Evolutionary conservation across 2,113 vertebrate genomes (phyloP).

Genomic region (Notarius quadriscutis): DNA sequence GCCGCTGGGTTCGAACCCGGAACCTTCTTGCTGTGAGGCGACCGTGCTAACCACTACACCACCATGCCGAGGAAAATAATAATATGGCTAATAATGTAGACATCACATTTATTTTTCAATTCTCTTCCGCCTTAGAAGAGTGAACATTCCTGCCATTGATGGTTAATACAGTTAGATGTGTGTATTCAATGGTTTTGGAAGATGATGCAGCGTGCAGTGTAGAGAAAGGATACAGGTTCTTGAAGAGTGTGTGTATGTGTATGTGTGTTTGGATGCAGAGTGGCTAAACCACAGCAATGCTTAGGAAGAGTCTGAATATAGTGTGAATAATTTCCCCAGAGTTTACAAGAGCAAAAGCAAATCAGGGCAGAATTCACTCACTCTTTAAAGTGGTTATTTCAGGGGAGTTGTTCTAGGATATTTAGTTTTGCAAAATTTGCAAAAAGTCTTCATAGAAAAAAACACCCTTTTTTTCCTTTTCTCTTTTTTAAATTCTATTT

Average conservation of each 20-base stretch:
- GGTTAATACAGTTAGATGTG: neutral
- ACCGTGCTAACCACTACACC: too few relatives aligned
- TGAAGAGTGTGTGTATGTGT: neutral
- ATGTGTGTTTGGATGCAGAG: neutral
- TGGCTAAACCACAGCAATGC: conserved; percentile 17
- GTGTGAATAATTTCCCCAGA: conserved; percentile 27
- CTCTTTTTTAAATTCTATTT: neutral
- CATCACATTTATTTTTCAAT: neutral
- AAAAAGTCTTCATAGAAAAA: neutral
- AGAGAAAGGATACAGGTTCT: neutral
- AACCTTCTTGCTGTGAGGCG: too few relatives aligned
- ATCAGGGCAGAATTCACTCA: conserved; percentile 39
- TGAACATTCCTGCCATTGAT: neutral
- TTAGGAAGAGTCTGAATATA: conserved; percentile 1
- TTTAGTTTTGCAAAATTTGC: neutral
- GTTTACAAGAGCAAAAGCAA: conserved; percentile 35
- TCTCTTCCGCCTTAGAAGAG: neutral
- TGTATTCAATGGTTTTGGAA: neutral
- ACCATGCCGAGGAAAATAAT: neutral
- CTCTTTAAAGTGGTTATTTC: conserved; percentile 3
- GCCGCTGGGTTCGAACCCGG: too few relatives aligned
- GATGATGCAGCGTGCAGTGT: neutral
- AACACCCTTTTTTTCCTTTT: neutral
- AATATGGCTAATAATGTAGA: neutral
- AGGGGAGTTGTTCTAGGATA: neutral